These are phyloP conservation scores for Polypterus bichir DNA, from an alignment of 2,113 vertebrate genomes.

Conservation along the genomic window DNA sequence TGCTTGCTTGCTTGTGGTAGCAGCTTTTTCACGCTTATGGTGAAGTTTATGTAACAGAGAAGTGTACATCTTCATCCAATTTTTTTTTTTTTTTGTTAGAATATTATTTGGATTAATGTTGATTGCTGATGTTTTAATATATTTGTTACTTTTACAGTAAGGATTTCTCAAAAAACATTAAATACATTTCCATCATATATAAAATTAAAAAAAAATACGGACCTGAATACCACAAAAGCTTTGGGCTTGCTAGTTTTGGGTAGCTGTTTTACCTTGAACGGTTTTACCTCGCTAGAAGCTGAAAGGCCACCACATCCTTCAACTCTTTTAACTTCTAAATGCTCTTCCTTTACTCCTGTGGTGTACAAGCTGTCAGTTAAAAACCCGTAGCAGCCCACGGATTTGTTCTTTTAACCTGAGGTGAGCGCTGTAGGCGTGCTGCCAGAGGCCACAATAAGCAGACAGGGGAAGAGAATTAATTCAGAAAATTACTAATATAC, in stretches of 20 bases:
- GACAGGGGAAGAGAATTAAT: background rate
- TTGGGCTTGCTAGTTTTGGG: too few species aligned
- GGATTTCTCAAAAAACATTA: background rate
- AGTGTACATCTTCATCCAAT: too few species aligned
- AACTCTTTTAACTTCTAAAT: background rate
- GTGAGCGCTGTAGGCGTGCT: background rate
- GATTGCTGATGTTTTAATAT: background rate
- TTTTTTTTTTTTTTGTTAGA: too few species aligned
- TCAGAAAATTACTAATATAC: constrained; percentile 1
- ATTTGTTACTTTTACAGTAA: background rate
- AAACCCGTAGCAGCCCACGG: constrained; percentile 3
- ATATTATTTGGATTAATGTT: background rate
- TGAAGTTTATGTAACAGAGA: too few species aligned
- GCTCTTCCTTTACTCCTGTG: background rate
- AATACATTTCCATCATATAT: background rate
- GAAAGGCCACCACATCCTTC: background rate
- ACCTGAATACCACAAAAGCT: background rate
- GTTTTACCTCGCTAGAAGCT: background rate
- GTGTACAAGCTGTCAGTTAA: background rate
- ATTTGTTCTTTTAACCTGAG: constrained; percentile 3
- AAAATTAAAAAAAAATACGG: too few species aligned
- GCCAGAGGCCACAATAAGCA: background rate
- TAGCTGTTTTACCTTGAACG: background rate
- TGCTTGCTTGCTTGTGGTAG: too few species aligned
- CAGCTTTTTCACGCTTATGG: too few species aligned